Base-by-base conservation (phyloP, 2,797 vertebrate species). In the Echeneis naucrates region DNA sequence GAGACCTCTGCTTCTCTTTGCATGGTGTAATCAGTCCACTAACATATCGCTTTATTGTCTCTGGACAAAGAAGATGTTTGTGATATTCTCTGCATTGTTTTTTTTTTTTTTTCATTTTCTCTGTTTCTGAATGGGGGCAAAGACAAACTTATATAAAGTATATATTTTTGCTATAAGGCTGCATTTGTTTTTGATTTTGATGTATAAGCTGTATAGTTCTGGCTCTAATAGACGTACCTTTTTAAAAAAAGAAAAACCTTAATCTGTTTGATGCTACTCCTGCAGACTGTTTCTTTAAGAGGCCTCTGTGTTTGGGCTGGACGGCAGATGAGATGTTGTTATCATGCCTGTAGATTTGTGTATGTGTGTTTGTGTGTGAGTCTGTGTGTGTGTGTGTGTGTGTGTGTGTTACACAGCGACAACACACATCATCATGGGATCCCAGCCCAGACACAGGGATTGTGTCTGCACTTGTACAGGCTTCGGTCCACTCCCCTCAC, bases 161-260 rank as follows among this genome's bases (percentile, higher is more conserved):
- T 95, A 91, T 95, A 95, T 95, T 95, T 95, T 95, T 95, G 92
- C 94, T 92, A 94, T 93, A 88, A 93, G 89, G 92, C 93, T 94
- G 93, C 89, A 84, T 91, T 90, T 89, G 86, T n/a, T 94, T 92
- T 91, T 93, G 78, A 88, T 92, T 94, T 92, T 80, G 88, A 89
- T 92, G 90, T 93, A 87, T 89, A 90, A 75, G 92, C 90, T 94
- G 91, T 95, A 93, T 91, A 92, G 89, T 91, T 90, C 71, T 88
- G 88, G 80, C 87, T 91, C 80, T 88, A 84, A 88, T 89, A 83
- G 73, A 85, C 58, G 83, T 88, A 88, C 86, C 82, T 88, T 92
- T 90, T 68, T 77, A 90, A 80, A 84, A 61, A 90, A 80, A 84
- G 58, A 55, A 26, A 74, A 9, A 62, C 60, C 52, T 74, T 17